phyloP scores from a whole-genome alignment of 2,888 invertebrate species.

The Notodonta ziczac region DNA sequence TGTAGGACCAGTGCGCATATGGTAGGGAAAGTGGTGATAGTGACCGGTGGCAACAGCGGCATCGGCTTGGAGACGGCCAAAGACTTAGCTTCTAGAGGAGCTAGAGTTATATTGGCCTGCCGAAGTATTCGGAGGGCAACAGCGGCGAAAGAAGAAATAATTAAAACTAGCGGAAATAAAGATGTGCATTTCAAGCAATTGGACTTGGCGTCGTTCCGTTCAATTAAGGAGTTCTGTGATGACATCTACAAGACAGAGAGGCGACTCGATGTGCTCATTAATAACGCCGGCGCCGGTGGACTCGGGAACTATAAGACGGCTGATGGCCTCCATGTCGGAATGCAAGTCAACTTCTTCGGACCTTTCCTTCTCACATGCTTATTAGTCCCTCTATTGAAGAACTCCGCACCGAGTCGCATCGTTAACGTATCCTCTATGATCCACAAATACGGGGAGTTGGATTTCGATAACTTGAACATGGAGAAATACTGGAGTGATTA shows the following conservation, averaged over 20 bases:
- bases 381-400: slow-evolving; percentile 78
- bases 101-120: slow-evolving; percentile 80
- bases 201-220: slow-evolving; percentile 75
- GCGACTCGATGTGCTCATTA: slow-evolving; percentile 83
- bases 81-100: slow-evolving; percentile 79
- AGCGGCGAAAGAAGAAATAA: slow-evolving; percentile 67
- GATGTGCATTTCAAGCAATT: slow-evolving; percentile 66
- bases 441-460: slow-evolving; percentile 77
- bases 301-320: slow-evolving; percentile 81
- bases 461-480: slow-evolving; percentile 78
- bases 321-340: slow-evolving; percentile 88
- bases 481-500: slow-evolving; percentile 81
- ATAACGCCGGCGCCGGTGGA: slow-evolving; percentile 84
- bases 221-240: slow-evolving; percentile 84
- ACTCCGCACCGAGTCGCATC: slow-evolving; percentile 86
- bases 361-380: slow-evolving; percentile 89
- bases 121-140: slow-evolving; percentile 68
- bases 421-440: slow-evolving; percentile 86
- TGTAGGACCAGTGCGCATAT: slow-evolving; percentile 74
- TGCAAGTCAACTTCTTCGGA: slow-evolving; percentile 90
- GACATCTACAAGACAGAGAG: slow-evolving; percentile 76
- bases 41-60: slow-evolving; percentile 79
- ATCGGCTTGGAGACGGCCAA: slow-evolving; percentile 82
- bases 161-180: slow-evolving; percentile 65
- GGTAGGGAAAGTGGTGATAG: slow-evolving; percentile 76